Percentiles rank a stretch among this genome's conserved stretches.
phyloP scores from a whole-genome alignment of 2,888 invertebrate genomes.

The Digitonthophagus gazella region DNA sequence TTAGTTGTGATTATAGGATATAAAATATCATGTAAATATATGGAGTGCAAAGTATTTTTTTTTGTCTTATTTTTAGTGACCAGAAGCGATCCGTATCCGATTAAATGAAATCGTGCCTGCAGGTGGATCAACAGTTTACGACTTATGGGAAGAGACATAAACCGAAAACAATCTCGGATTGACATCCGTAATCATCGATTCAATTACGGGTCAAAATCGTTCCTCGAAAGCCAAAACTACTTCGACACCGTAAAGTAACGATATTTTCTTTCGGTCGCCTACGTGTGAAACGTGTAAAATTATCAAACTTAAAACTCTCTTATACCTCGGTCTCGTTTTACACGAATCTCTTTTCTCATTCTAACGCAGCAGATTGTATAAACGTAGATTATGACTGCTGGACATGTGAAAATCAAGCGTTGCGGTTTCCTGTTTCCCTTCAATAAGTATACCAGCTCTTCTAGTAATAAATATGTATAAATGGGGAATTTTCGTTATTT shows the following conservation, averaged over 20 bases:
- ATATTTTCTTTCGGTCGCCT: too few species aligned
- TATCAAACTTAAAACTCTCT: too few species aligned
- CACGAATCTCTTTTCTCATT: not conserved
- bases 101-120: not conserved
- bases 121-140: not conserved
- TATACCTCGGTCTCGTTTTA: too few species aligned
- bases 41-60: too few species aligned
- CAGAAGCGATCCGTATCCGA: not conserved
- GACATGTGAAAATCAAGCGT: slow-evolving; percentile 12
- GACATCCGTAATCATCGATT: not conserved
- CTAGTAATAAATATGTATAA: slow-evolving; percentile 1
- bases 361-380: not conserved
- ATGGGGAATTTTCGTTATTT: not conserved
- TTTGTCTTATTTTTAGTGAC: too few species aligned
- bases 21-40: too few species aligned
- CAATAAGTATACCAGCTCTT: not conserved
- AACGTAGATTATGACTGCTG: not conserved
- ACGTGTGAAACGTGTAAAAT: too few species aligned
- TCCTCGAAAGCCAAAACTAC: too few species aligned
- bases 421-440: slow-evolving; percentile 11
- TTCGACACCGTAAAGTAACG: not conserved
- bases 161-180: not conserved
- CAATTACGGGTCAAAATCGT: not conserved
- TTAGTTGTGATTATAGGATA: too few species aligned
- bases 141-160: not conserved